Evolutionary conservation across 2,797 vertebrate species (phyloP), one percentile per base, ranked within the genome.

Genomic region (Lutra lutra): DNA sequence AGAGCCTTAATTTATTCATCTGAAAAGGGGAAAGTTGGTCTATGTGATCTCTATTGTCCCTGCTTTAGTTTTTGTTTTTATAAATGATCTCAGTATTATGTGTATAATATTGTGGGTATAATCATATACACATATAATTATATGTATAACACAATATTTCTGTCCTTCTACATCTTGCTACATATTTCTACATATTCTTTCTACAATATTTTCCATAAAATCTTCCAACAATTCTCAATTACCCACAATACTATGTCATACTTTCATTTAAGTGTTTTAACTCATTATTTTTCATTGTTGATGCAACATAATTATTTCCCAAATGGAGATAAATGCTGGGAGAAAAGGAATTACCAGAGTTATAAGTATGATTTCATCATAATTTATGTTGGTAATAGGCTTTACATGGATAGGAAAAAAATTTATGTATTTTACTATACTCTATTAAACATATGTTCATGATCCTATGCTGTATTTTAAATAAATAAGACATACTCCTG

Each of bases 201-300:
- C 95, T 92, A 78, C 13, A 86, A 38, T 51, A 85, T 51, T 91
- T 48, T 91, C 40, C 54, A 60, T 73, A 90, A 88, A 90, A 85
- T 70, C 12, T 97, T 56, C 51, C 43, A 94, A 14, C 29, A 75
- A 38, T 92, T 80, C 51, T 77, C 70, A 87, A 60, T 35, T 75
- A 93, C 60, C 46, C n/a, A 93, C 5, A 78, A 40, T 86, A 72
- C 25, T 51, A 79, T 12, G 18, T 3, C 21, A 43, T 46, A 46
- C 66, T 89, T 77, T 60, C 64, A 72, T 1, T 66, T 43, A 94
- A 89, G 64, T 38, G 10, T 84, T 68, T 86, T 27, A 78, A 38
- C 4, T 83, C 64, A 80, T 87, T 77, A 56, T 35, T 89, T 85
- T 94, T 94, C 23, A 94, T 64, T 94, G 17, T 2, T 86, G 85